Evolutionary conservation across 35 echinoderm and acorn worm species (phyloP), one percentile per base, ranked within the genome.

Genomic region (Apostichopus japonicus): DNA sequence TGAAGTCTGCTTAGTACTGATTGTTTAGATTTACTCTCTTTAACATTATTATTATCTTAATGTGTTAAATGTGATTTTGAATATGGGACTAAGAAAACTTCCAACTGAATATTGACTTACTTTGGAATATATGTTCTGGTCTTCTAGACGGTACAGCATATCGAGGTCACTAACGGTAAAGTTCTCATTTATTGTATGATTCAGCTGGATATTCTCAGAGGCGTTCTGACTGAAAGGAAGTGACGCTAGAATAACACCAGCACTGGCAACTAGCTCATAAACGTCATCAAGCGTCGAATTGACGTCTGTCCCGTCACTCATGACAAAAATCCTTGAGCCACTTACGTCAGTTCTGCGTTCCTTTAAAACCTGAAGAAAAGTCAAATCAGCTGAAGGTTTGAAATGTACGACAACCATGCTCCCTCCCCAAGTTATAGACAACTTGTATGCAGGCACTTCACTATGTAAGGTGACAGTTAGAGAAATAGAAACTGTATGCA

Each of bases 291-390:
- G 4, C 33, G 79, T 52, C 56, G 81, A 58, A 23, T 57, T 57
- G 54, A 21, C 55, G n/a, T 84, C 81, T n/a, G 81, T 57, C 4
- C 81, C 81, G 55, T 84, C 81, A 58, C 81, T 84, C 81, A 84
- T 84, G 6, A 84, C 8, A 58, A 84, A 84, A 22, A 84, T 84
- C 17, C 17, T 57, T 9, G 13, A 84, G 1, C 54, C 54, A 10
- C 54, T 57, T 16, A 84, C 53, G 55, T 84, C 81, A 57, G 13
- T 10, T 84, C 81, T 55, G 17, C 8, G 13, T 57, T 59, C 16
- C 17, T n/a, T 57, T 17, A 84, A 23, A 75, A 75, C 17, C 71
- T 75, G 71, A 44, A 44, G 33, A 44, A 44, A 44, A 44, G 33
- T 44, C 33, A 44, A 44, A 44, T 44, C 33, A 44, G 2, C 33